Percentiles rank a stretch among this genome's conserved stretches.
Conservation (phyloP, 1,140 invertebrate genomes). For the Copidosoma floridanum region DNA sequence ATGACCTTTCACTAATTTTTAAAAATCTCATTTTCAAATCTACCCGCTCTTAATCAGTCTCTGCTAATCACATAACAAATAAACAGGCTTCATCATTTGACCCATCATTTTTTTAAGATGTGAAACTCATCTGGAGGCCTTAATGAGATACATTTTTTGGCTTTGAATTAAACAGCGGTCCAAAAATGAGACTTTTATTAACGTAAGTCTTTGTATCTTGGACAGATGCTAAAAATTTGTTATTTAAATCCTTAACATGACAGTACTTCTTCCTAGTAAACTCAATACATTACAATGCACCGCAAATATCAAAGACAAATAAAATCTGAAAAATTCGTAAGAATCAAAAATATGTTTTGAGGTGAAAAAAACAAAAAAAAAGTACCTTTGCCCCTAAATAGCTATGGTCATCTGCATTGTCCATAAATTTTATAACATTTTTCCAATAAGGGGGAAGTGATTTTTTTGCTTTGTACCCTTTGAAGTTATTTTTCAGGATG, state of each 20-base stretch:
- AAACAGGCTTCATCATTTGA: too few relatives aligned
- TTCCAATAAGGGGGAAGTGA: not conserved
- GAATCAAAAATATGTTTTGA: too few relatives aligned
- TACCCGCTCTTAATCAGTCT: too few relatives aligned
- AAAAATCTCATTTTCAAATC: too few relatives aligned
- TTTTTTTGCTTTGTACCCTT: not conserved
- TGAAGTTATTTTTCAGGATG: not conserved
- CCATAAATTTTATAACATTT: not conserved
- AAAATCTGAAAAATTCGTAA: not conserved
- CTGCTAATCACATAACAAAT: too few relatives aligned
- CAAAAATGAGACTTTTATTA: not conserved
- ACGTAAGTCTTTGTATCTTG: not conserved
- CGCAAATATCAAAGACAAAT: not conserved
- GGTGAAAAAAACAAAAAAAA: not conserved
- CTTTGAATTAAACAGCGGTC: slow-evolving; percentile 20
- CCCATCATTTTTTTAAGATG: too few relatives aligned
- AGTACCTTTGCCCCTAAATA: not conserved
- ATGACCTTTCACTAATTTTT: too few relatives aligned
- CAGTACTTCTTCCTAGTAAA: not conserved
- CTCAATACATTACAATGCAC: not conserved
- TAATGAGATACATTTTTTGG: slow-evolving; percentile 28
- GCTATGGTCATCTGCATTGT: not conserved
- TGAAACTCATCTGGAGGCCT: slow-evolving; percentile 23
- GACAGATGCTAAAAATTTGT: not conserved
- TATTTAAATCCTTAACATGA: not conserved